Base-by-base conservation (phyloP, 2,797 vertebrate genomes). In the Oreochromis grahami region DNA sequence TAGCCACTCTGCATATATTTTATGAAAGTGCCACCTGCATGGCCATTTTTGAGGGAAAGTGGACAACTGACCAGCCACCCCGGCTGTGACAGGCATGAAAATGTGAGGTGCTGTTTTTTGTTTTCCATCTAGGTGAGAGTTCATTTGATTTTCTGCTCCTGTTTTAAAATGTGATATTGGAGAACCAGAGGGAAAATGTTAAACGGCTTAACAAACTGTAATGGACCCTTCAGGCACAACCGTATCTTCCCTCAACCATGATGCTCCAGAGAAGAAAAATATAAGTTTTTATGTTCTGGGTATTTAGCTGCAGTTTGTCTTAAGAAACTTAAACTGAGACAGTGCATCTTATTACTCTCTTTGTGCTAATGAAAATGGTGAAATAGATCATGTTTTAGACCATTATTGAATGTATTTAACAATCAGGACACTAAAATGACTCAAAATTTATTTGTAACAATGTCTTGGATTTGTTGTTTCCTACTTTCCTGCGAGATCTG, bases 151-250 rank as follows among this genome's bases (percentile, higher is more conserved):
- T 79, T 86, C 5, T 7, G 19, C 78, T 60, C 19, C 68, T 29
- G 41, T 45, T 48, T 36, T 78, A 82, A 78, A 81, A 88, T 85
- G 85, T 76, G 80, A 90, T 55, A 76, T 53, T 56, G 70, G 55
- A 76, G 78, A 19, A 81, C 68, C 50, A 24, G 63, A 58, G 72
- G 80, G 79, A 81, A 85, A 77, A 72, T 26, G 43, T 26, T 72
- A 55, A 70, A 65, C 5, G 21, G 14, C 50, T 65, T 36, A 38
- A 36, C 26, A 60, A 83, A n/a, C 10, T n/a, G 63, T 70, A 78
- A 53, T n/a, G 41, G 7, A 60, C 72, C 58, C 81, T 70, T 77
- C 63, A 53, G 43, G 24, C 26, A 80, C 38, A 72, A 76, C 45
- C 11, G n/a, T 21, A 51, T 78, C 34, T 21, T 78, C 52, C 58